Conservation (phyloP, 2,888 invertebrate species). For the Miltochrista miniata region DNA sequence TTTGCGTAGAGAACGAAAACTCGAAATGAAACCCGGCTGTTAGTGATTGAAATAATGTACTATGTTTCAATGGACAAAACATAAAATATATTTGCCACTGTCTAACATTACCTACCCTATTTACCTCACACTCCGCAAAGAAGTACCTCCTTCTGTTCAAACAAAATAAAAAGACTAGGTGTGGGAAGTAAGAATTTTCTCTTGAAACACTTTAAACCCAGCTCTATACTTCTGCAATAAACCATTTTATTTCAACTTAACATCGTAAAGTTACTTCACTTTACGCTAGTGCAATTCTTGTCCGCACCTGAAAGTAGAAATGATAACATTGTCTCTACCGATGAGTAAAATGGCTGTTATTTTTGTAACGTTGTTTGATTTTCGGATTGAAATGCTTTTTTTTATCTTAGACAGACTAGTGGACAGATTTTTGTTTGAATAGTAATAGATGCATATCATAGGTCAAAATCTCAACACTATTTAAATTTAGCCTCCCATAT, state of each 20-base stretch:
- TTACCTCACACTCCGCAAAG: too few species aligned
- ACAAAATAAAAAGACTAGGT: background rate
- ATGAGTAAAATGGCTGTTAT: constrained; percentile 17
- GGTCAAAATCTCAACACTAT: too few species aligned
- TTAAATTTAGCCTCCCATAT: too few species aligned
- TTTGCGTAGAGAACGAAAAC: too few species aligned
- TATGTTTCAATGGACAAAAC: too few species aligned
- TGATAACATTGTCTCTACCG: constrained; percentile 28
- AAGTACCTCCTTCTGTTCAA: background rate
- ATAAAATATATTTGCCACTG: too few species aligned
- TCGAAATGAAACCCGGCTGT: too few species aligned
- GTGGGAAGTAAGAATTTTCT: background rate
- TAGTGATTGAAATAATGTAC: too few species aligned
- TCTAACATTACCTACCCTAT: too few species aligned
- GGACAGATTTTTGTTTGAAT: too few species aligned
- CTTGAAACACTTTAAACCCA: constrained; percentile 4
- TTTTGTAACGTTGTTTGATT: constrained; percentile 19
- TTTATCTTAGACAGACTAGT: background rate
- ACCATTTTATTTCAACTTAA: constrained; percentile 31
- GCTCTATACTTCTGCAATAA: constrained; percentile 28
- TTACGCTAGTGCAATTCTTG: constrained; percentile 16
- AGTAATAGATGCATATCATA: too few species aligned
- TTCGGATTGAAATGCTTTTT: constrained; percentile 6
- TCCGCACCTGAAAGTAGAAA: constrained; percentile 18
- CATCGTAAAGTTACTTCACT: constrained; percentile 35